Evolutionary conservation across 2,113 vertebrate species (phyloP).

Genomic region (Rattus norvegicus): DNA sequence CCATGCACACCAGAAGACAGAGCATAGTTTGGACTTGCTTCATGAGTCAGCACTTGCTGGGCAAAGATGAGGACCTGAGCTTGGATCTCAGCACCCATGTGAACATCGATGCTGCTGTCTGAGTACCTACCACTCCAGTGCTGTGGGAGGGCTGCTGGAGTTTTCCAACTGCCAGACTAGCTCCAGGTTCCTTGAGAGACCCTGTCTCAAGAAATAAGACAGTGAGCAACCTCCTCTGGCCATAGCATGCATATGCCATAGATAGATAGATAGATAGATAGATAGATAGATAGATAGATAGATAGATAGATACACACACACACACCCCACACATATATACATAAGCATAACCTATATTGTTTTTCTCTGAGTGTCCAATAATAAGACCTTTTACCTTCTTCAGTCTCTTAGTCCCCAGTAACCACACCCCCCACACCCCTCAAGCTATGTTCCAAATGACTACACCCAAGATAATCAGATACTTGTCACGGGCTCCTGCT

Average conservation of each 20-base stretch:
- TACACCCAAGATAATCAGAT: constrained; percentile 51
- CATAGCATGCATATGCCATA: background rate
- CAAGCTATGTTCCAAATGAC: constrained; percentile 44
- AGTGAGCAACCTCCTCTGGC: background rate
- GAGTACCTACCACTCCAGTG: background rate
- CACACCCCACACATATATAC: no score
- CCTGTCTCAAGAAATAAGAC: background rate
- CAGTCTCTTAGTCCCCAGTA: background rate
- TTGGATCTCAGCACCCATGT: background rate
- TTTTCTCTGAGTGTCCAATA: background rate
- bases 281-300: no score
- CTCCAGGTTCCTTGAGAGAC: background rate
- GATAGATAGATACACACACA: no score
- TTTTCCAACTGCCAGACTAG: no score
- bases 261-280: no score
- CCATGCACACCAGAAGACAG: background rate
- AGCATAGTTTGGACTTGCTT: background rate
- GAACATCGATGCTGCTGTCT: background rate
- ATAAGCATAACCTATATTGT: background rate
- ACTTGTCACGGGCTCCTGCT: constrained; percentile 62
- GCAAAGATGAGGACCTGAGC: background rate
- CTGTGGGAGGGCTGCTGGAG: background rate
- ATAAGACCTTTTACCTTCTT: background rate
- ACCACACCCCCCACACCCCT: background rate
- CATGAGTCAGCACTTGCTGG: background rate